These are phyloP conservation scores for Chelon auratus DNA, from an alignment of 2,797 vertebrate species.

Conservation along the genomic window DNA sequence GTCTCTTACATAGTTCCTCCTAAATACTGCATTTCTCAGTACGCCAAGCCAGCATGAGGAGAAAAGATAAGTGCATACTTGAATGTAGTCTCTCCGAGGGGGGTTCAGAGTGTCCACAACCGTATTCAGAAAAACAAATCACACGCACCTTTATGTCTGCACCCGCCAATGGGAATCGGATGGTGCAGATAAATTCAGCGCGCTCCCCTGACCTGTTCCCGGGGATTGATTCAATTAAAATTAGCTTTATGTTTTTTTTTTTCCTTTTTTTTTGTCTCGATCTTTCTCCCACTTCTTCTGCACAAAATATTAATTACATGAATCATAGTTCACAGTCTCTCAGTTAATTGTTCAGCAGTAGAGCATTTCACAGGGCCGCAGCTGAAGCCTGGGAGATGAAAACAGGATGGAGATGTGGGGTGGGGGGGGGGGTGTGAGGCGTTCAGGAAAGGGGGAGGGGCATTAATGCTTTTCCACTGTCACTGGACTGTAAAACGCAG, in stretches of 20 bases:
- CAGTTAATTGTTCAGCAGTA: conserved; percentile 82
- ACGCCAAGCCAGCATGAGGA: conserved; percentile 46
- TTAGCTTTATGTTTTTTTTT: conserved; percentile 52
- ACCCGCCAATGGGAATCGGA: conserved; percentile 38
- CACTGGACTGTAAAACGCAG: conserved; percentile 83
- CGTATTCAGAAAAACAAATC: conserved; percentile 63
- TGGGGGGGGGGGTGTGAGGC: conserved; percentile 30
- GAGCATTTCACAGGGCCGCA: conserved; percentile 75
- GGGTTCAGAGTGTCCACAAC: conserved; percentile 42
- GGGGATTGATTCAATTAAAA: conserved; percentile 77
- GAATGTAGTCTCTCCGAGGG: conserved; percentile 55
- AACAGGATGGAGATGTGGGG: conserved; percentile 59
- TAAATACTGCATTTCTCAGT: conserved; percentile 74
- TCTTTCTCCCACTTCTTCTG: conserved; percentile 61
- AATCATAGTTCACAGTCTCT: conserved; percentile 82
- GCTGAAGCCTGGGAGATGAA: conserved; percentile 82
- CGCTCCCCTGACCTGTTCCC: conserved; percentile 73
- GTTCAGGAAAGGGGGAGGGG: conserved; percentile 43
- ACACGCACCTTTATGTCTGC: conserved; percentile 54
- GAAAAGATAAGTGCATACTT: conserved; percentile 60
- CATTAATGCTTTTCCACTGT: conserved; percentile 73
- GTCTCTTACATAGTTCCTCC: conserved; percentile 62
- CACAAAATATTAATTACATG: conserved; percentile 82
- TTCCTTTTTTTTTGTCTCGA: conserved; percentile 35
- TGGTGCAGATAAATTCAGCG: conserved; percentile 52